Evolutionary conservation across 2,797 vertebrate genomes (phyloP).

Genomic region (Squalus acanthias): DNA sequence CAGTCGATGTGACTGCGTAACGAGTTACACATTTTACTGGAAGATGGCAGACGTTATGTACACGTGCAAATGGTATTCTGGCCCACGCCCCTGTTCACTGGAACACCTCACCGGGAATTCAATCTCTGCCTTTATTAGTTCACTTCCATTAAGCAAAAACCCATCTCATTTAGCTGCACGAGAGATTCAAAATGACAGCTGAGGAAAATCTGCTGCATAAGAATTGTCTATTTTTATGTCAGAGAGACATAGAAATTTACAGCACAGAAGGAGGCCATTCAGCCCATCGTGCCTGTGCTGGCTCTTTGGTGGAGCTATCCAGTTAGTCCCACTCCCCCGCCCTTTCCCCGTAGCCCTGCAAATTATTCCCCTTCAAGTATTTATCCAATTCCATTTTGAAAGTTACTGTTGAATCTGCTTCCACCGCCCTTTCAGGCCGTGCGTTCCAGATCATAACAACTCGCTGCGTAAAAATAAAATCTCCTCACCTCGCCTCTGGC

Average conservation of each 20-base stretch:
- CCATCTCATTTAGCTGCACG: background rate
- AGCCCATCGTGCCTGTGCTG: background rate
- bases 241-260: background rate
- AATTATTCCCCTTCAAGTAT: background rate
- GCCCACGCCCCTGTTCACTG: background rate
- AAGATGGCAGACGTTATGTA: background rate
- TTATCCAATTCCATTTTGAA: too few species aligned
- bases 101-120: background rate
- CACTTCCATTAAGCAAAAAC: background rate
- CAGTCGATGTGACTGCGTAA: background rate
- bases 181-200: background rate
- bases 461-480: background rate
- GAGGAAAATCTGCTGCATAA: background rate
- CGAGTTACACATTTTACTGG: background rate
- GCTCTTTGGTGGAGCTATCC: background rate
- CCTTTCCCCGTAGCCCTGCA: background rate
- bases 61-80: background rate
- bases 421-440: background rate
- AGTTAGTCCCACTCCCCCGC: background rate
- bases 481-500: background rate
- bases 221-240: background rate
- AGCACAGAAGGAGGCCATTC: background rate
- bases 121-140: background rate
- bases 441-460: background rate
- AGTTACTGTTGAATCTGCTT: background rate